phyloP scores from a whole-genome alignment of 35 echinoderm and acorn worm species.

The Amphiura filiformis region DNA sequence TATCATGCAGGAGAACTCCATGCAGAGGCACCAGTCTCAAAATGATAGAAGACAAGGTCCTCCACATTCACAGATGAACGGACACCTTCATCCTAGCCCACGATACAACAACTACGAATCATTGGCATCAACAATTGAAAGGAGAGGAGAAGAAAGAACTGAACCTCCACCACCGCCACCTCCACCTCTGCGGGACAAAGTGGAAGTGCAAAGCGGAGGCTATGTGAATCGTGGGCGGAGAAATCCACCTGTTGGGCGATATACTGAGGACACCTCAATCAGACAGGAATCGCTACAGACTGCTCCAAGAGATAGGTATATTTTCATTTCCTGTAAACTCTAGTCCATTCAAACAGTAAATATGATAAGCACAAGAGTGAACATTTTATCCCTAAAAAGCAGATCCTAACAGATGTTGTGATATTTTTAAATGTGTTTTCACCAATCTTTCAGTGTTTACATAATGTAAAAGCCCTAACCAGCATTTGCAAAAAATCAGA shows the following conservation, averaged over 20 bases:
- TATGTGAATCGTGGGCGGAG: background rate
- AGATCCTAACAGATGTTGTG: no score
- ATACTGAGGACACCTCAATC: background rate
- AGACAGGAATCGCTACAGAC: background rate
- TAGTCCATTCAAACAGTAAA: no score
- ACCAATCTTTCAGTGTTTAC: no score
- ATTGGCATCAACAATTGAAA: background rate
- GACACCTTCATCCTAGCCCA: slow-evolving; percentile 18
- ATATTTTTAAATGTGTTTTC: no score
- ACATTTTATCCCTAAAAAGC: no score
- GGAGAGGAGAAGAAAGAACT: slow-evolving; percentile 13
- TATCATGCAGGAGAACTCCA: slow-evolving; percentile 32
- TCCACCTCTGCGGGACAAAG: slow-evolving; percentile 14
- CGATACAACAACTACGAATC: slow-evolving; percentile 7
- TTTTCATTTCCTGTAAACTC: no score
- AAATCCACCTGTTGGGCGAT: background rate
- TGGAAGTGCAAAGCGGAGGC: slow-evolving; percentile 22
- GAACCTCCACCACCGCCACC: slow-evolving; percentile 19
- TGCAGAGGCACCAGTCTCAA: slow-evolving; percentile 25
- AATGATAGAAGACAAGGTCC: slow-evolving; percentile 7
- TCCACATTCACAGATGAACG: background rate
- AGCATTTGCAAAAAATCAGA: no score
- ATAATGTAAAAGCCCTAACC: no score
- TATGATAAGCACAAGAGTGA: no score
- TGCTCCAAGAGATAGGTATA: background rate